Evolutionary conservation across 2,888 invertebrate genomes (phyloP).

Genomic region (Heteromyza rotundicornis): DNA sequence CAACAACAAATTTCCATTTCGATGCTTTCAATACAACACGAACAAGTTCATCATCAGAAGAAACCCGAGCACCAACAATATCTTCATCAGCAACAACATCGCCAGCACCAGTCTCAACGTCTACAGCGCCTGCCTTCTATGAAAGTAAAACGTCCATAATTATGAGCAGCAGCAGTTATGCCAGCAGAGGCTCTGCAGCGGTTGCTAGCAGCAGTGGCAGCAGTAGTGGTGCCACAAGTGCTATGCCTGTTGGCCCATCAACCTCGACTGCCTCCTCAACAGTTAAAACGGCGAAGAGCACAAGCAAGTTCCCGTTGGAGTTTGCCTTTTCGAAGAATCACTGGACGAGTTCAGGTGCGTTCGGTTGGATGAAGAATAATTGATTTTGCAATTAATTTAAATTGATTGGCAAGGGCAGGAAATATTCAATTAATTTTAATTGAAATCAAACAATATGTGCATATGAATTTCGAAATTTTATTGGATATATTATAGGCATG

Average conservation of each 20-base stretch:
- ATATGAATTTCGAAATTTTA: no score
- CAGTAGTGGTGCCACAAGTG: no score
- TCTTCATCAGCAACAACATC: constrained; percentile 6
- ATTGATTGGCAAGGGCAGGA: no score
- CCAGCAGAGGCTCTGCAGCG: constrained; percentile 25
- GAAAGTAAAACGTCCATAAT: constrained; percentile 31
- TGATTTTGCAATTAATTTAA: no score
- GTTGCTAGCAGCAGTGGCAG: constrained; percentile 28
- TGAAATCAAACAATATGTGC: no score
- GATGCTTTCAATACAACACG: constrained; percentile 33
- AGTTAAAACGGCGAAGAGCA: constrained; percentile 38
- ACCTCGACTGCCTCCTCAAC: constrained; percentile 29
- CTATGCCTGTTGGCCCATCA: constrained; percentile 26
- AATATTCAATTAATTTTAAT: no score
- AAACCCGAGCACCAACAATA: neutral
- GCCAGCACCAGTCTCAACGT: constrained; percentile 25
- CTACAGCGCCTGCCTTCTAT: constrained; percentile 22
- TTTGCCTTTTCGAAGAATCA: constrained; percentile 46
- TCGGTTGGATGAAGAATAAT: no score
- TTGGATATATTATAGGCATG: no score
- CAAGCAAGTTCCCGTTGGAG: constrained; percentile 44
- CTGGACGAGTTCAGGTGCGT: constrained; percentile 40
- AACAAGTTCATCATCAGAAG: neutral
- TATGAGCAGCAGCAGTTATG: constrained; percentile 28
- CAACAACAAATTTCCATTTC: constrained; percentile 29